phyloP scores from a whole-genome alignment of 2,888 invertebrate genomes.

The Scaptomyza caliginosa region DNA sequence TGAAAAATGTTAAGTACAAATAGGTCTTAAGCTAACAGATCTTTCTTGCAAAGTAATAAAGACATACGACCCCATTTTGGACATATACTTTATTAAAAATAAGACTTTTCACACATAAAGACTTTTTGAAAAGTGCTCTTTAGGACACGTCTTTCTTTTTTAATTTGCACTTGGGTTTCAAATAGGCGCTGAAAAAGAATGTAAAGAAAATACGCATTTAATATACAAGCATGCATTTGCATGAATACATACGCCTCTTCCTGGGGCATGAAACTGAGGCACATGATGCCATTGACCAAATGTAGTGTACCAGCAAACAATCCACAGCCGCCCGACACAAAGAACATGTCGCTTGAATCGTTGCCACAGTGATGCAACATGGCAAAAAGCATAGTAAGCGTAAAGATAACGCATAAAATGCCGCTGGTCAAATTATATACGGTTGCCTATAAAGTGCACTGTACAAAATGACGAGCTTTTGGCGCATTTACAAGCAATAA shows the following conservation, averaged over 20 bases:
- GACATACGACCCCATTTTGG: neutral
- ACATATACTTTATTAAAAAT: neutral
- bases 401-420: constrained; percentile 18
- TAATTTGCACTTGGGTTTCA: constrained; percentile 32
- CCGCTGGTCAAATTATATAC: constrained; percentile 57
- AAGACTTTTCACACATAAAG: neutral
- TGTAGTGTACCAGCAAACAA: constrained; percentile 57
- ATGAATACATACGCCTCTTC: constrained; percentile 58
- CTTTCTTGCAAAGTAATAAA: no score
- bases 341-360: constrained; percentile 41
- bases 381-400: constrained; percentile 30
- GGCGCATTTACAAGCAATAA: neutral
- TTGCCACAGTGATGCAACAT: constrained; percentile 55
- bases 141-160: neutral
- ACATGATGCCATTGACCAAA: constrained; percentile 48
- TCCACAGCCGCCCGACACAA: constrained; percentile 20
- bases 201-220: neutral
- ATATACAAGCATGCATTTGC: neutral
- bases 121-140: neutral
- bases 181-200: constrained; percentile 17
- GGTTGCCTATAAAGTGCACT: constrained; percentile 44
- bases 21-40: neutral
- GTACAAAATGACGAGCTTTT: neutral
- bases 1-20: neutral
- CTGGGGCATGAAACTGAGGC: constrained; percentile 53